These are phyloP conservation scores for Masnerella sp. DNA, from an alignment of 2,888 invertebrate genomes.

Conservation along the genomic window DNA sequence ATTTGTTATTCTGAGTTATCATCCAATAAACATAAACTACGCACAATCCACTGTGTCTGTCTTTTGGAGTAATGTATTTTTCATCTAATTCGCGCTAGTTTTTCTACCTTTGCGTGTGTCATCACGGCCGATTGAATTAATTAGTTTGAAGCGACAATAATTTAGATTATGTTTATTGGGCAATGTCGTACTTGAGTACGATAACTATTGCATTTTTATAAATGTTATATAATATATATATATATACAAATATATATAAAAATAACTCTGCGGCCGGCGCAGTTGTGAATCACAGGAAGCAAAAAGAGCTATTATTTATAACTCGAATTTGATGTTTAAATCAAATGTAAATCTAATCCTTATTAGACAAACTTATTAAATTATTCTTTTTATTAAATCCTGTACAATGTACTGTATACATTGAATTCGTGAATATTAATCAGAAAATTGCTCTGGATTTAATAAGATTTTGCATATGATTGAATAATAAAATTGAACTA, in stretches of 20 bases:
- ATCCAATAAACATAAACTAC: slow-evolving; percentile 39
- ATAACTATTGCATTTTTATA: slow-evolving; percentile 50
- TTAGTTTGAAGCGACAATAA: slow-evolving; percentile 46
- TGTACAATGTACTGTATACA: no score
- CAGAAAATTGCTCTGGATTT: no score
- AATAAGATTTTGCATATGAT: no score
- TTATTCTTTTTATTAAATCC: no score
- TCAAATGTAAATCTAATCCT: no score
- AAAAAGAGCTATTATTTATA: no score
- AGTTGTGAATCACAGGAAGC: neutral
- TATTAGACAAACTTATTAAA: no score
- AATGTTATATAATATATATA: slow-evolving; percentile 42
- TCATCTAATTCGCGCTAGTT: slow-evolving; percentile 10
- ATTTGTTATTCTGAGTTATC: slow-evolving; percentile 38
- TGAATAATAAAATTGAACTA: neutral
- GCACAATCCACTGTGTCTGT: slow-evolving; percentile 11
- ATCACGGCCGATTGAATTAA: slow-evolving; percentile 18
- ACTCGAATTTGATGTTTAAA: no score
- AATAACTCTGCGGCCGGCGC: neutral
- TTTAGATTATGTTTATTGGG: slow-evolving; percentile 53
- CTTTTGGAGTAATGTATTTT: slow-evolving; percentile 14
- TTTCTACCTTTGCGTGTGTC: slow-evolving; percentile 7
- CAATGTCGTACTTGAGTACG: slow-evolving; percentile 35
- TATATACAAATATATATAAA: slow-evolving; percentile 10
- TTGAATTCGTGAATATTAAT: no score